These are phyloP conservation scores for Protonemura montana DNA, from an alignment of 2,888 invertebrate species.

Conservation along the genomic window DNA sequence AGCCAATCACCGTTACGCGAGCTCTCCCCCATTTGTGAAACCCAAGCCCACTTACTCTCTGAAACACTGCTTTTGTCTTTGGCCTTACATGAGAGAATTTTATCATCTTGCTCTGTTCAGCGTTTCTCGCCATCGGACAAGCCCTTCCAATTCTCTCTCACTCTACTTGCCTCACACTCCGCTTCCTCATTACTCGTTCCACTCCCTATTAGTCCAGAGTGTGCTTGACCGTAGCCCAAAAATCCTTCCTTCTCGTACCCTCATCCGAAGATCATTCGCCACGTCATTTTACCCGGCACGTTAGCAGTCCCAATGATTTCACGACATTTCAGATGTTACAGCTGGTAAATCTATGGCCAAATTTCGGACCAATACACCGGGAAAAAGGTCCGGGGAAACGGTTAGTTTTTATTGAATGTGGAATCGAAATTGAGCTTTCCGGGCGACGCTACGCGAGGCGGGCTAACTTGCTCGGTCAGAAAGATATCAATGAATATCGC, in stretches of 20 bases:
- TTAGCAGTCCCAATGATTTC: constrained; percentile 18
- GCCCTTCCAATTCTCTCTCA: background rate
- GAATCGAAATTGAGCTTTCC: constrained; percentile 37
- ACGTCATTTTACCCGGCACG: background rate
- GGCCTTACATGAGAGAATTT: background rate
- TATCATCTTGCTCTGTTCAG: background rate
- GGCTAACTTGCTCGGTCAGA: background rate
- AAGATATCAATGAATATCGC: constrained; percentile 36
- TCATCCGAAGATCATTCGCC: constrained; percentile 19
- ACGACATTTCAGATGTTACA: constrained; percentile 35
- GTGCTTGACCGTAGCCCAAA: constrained; percentile 31
- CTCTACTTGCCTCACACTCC: constrained; percentile 9
- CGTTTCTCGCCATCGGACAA: background rate
- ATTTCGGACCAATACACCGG: constrained; percentile 31
- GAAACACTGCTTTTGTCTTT: constrained; percentile 5
- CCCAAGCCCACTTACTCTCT: background rate
- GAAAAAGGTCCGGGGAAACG: constrained; percentile 21
- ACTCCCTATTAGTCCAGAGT: background rate
- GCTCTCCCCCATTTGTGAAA: background rate
- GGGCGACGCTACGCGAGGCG: background rate
- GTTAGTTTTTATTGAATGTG: constrained; percentile 35
- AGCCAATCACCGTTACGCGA: background rate
- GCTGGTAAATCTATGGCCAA: constrained; percentile 33
- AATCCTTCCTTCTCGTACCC: constrained; percentile 15
- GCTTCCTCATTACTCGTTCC: constrained; percentile 18